phyloP scores from a whole-genome alignment of 2,888 invertebrate genomes.

The Hedychridium roseum region DNA sequence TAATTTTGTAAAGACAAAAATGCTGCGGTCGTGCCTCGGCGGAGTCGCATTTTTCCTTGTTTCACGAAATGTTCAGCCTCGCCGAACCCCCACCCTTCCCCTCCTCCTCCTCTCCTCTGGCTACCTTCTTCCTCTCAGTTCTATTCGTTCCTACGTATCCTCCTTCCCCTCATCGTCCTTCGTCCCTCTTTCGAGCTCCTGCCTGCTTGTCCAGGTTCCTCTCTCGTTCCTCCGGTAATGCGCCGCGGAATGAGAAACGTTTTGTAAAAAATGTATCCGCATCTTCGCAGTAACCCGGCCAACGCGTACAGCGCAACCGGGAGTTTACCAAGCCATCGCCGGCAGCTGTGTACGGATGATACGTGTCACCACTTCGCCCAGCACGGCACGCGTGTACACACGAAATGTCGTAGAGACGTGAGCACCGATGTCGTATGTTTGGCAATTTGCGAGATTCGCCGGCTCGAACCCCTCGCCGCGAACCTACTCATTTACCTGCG shows the following conservation, averaged over 20 bases:
- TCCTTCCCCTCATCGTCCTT: conserved; percentile 12
- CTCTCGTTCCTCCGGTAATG: conserved; percentile 54
- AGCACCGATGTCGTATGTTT: conserved; percentile 31
- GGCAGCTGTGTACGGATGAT: conserved; percentile 20
- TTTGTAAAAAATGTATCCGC: conserved; percentile 57
- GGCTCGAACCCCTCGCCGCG: too few relatives aligned
- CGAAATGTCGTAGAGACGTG: conserved; percentile 32
- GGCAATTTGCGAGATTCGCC: conserved; percentile 24
- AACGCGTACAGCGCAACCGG: conserved; percentile 16
- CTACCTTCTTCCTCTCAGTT: conserved; percentile 16
- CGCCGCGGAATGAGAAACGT: conserved; percentile 61
- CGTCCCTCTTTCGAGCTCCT: conserved; percentile 5
- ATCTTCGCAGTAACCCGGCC: conserved; percentile 45
- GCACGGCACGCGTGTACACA: conserved; percentile 31
- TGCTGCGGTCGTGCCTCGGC: conserved; percentile 61
- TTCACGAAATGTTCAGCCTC: conserved; percentile 60
- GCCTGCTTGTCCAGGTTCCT: conserved; percentile 43
- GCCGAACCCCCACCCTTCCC: conserved; percentile 34
- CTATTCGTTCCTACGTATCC: conserved; percentile 11
- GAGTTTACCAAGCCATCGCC: conserved; percentile 3
- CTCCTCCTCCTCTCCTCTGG: conserved; percentile 24
- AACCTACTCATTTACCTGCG: too few relatives aligned
- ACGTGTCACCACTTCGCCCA: conserved; percentile 30
- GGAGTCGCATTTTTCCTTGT: conserved; percentile 62
- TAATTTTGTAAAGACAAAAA: conserved; percentile 65